Conservation (phyloP, 2,888 invertebrate species). For the Metalampra italica region DNA sequence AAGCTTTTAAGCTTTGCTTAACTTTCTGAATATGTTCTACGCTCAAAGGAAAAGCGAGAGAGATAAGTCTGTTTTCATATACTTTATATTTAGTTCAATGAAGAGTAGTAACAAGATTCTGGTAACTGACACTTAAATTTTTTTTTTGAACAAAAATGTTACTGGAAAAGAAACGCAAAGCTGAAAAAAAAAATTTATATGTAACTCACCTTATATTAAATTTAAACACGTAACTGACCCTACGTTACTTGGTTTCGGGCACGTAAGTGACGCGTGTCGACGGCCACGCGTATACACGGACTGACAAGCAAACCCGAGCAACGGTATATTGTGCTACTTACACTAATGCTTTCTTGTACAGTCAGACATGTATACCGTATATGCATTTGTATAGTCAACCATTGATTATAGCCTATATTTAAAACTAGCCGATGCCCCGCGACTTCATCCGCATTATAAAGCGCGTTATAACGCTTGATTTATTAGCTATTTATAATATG, state of each 20-base stretch:
- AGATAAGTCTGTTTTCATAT: no score
- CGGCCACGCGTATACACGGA: constrained; percentile 41
- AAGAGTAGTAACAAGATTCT: no score
- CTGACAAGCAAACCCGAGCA: constrained; percentile 47
- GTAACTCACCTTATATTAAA: constrained; percentile 15
- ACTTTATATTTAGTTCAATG: no score
- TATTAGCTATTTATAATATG: neutral
- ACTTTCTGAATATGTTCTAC: no score
- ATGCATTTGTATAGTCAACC: neutral
- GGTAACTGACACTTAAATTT: no score
- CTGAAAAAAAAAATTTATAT: neutral
- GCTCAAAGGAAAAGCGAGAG: no score
- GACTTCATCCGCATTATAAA: no score
- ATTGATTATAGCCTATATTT: neutral
- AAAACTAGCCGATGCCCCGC: no score
- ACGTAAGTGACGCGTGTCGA: constrained; percentile 34
- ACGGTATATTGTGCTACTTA: constrained; percentile 67
- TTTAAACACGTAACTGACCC: constrained; percentile 9
- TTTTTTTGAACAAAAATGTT: no score
- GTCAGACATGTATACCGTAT: neutral
- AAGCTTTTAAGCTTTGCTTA: no score
- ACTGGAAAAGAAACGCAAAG: neutral
- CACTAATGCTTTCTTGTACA: constrained; percentile 20
- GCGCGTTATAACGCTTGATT: no score
- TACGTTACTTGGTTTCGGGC: neutral